Conservation (phyloP, 2,113 vertebrate genomes). For the Ophiodon elongatus region DNA sequence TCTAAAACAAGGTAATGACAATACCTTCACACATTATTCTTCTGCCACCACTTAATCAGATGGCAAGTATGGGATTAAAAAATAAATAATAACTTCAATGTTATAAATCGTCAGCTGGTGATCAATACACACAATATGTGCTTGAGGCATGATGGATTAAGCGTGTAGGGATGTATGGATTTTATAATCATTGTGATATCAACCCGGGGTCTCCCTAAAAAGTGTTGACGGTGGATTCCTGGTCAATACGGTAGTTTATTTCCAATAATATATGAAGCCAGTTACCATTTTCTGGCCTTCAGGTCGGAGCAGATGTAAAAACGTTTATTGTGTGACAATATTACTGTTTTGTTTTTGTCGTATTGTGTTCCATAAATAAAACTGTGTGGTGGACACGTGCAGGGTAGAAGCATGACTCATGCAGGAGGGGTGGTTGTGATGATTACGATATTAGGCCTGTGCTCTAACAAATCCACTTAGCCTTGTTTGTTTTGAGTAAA, state of each 20-base stretch:
- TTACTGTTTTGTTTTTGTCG: not conserved
- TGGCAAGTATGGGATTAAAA: not conserved
- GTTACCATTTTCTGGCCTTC: not conserved
- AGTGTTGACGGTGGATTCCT: slow-evolving; percentile 3
- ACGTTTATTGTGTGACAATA: not conserved
- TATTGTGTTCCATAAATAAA: not conserved
- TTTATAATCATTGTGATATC: slow-evolving; percentile 39
- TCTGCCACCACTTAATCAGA: not conserved
- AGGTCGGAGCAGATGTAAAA: not conserved
- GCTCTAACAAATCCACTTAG: slow-evolving; percentile 24
- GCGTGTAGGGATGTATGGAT: slow-evolving; percentile 16
- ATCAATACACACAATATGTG: slow-evolving; percentile 40
- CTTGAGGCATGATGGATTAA: slow-evolving; percentile 35
- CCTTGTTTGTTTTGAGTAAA: slow-evolving; percentile 35
- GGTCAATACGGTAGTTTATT: not conserved
- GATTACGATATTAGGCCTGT: not conserved
- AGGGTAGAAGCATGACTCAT: not conserved
- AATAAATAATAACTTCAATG: slow-evolving; percentile 16
- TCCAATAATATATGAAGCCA: not conserved
- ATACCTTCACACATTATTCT: not conserved
- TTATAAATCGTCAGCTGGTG: slow-evolving; percentile 16
- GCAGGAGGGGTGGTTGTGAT: not conserved
- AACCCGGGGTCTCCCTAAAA: slow-evolving; percentile 27
- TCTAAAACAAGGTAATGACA: not conserved
- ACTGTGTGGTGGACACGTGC: not conserved